Evolutionary conservation across 2,113 vertebrate genomes (phyloP), one percentile per base, ranked within the genome.

Genomic region (Rafetus swinhoei): DNA sequence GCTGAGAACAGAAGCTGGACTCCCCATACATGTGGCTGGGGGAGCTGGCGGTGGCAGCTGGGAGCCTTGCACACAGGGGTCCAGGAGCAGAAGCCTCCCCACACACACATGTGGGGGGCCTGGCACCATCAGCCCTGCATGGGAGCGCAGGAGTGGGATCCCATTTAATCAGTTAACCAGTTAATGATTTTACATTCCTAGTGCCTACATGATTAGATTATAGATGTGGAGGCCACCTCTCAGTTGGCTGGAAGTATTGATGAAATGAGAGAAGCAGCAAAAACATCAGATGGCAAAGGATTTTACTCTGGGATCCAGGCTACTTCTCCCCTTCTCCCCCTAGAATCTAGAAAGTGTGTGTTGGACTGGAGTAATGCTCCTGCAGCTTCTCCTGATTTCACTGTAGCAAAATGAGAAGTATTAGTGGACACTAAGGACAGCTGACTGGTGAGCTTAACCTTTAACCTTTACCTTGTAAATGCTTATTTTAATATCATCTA

Each of bases 151-250:
- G 45, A 45, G 45, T 45, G 6, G 45, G 45, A 45, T 45, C 45
- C 45, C 45, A 45, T 45, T 45, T 45, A 45, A 45, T 7, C 45
- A 45, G 45, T 45, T 45, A 45, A 45, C 45, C 6, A 45, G 45
- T 45, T 45, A 45, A 45, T 7, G 6, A 45, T 45, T 45, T 45
- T 45, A 45, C 45, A 45, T 45, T 45, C 45, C 45, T 45, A 85
- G 93, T 94, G 90, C 60, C 65, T 85, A 25, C 95, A 22, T 88
- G 59, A 91, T 97, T 83, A 90, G 50, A 45, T 97, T 92, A 90
- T 85, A 92, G 79, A 93, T 89, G 92, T 90, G 94, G 95, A 90
- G 81, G 74, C 88, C 60, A 45, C 92, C 90, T 93, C 88, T 96
- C 90, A 93, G 60, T 89, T 92, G 92, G 55, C 53, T 84, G 83